A percentile compares a stretch with the other conserved stretches of the same genome.
Evolutionary conservation across 2,888 invertebrate genomes (phyloP).

Genomic region (Eustalomyia histrio): DNA sequence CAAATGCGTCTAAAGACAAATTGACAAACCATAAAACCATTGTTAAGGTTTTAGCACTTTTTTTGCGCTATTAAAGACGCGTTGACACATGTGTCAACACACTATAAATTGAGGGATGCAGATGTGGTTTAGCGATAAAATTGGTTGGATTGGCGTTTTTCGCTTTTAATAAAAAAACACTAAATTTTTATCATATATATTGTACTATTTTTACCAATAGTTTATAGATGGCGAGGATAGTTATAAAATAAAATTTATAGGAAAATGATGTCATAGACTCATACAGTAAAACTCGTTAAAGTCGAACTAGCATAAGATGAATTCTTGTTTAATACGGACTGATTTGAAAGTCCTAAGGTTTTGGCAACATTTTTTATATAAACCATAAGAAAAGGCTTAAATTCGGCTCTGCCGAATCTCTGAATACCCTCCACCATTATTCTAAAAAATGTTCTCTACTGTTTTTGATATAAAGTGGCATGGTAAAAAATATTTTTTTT

Average conservation of each 20-base stretch:
- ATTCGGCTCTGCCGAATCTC: too few relatives aligned
- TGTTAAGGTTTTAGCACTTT: conserved; percentile 7
- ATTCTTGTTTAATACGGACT: too few relatives aligned
- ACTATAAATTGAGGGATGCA: conserved; percentile 28
- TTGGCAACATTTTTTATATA: too few relatives aligned
- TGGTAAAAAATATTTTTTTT: too few relatives aligned
- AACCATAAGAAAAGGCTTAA: too few relatives aligned
- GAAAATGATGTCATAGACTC: background rate
- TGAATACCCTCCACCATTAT: too few relatives aligned
- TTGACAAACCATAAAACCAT: conserved; percentile 19
- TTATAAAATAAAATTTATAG: background rate
- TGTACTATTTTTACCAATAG: background rate
- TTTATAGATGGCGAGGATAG: background rate
- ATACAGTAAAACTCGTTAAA: too few relatives aligned
- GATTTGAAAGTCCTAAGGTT: too few relatives aligned
- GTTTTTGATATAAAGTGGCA: too few relatives aligned
- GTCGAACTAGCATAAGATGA: too few relatives aligned
- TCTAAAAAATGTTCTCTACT: too few relatives aligned
- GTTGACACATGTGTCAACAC: conserved; percentile 17
- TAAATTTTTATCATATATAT: conserved; percentile 12
- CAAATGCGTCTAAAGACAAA: background rate
- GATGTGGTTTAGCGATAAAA: conserved; percentile 18
- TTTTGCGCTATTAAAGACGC: conserved; percentile 1
- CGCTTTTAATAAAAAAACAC: background rate
- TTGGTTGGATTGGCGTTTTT: conserved; percentile 4